Conservation (phyloP, 2,113 vertebrate genomes). For the Dendrocopos noguchii region DNA sequence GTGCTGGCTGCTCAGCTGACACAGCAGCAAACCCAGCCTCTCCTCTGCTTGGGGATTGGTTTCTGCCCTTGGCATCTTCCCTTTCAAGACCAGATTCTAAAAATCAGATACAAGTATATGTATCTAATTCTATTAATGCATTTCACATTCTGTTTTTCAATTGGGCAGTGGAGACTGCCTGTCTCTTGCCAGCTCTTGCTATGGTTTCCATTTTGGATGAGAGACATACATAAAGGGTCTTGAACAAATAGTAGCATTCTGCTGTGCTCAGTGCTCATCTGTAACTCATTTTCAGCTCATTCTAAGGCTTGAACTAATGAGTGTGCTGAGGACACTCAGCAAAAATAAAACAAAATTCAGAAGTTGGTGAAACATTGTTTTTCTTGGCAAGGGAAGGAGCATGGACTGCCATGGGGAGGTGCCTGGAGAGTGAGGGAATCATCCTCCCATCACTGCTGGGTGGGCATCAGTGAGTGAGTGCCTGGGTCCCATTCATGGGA, state of each 20-base stretch:
- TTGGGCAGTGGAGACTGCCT: background rate
- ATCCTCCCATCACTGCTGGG: rapidly evolving
- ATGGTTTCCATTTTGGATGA: background rate
- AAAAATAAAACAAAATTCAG: slow-evolving; percentile 28
- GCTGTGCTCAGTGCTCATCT: background rate
- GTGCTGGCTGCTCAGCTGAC: background rate
- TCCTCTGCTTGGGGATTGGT: background rate
- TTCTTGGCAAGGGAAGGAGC: background rate
- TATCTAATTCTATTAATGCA: background rate
- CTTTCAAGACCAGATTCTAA: background rate
- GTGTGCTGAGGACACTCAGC: background rate
- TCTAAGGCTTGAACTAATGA: slow-evolving; percentile 27
- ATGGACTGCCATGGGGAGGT: background rate
- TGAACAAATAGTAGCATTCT: slow-evolving; percentile 20
- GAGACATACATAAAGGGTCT: background rate
- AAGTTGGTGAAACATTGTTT: background rate
- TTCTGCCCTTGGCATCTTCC: background rate
- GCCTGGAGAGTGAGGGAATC: background rate
- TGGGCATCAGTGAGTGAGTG: rapidly evolving
- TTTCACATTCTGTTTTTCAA: background rate
- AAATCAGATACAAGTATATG: background rate
- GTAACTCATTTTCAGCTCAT: slow-evolving; percentile 42
- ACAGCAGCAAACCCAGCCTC: background rate
- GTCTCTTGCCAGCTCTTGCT: background rate
- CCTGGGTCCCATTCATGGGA: background rate